These are phyloP conservation scores for Cheilosia pagana DNA, from an alignment of 2,888 invertebrate species.

Conservation along the genomic window DNA sequence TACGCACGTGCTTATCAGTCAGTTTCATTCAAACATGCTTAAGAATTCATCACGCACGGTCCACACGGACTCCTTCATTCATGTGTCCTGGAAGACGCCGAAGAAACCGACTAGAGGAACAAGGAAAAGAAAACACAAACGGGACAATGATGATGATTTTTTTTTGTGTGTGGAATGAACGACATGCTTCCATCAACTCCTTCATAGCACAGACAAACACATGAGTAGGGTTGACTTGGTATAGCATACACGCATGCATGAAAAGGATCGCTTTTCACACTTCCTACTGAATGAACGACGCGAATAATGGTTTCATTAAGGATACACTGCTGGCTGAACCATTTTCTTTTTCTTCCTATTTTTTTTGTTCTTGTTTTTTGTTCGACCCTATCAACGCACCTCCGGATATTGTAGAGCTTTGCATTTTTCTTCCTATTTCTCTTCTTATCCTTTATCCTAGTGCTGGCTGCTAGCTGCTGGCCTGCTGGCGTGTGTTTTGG, in stretches of 20 bases:
- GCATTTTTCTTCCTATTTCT: conserved; percentile 44
- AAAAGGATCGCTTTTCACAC: conserved; percentile 73
- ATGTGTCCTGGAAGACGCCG: conserved; percentile 36
- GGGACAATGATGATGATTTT: conserved; percentile 62
- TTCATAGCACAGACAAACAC: conserved; percentile 27
- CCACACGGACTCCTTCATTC: conserved; percentile 48
- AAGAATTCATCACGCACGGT: conserved; percentile 69
- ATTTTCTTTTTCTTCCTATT: conserved; percentile 30
- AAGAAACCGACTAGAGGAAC: conserved; percentile 1
- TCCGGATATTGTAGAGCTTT: conserved; percentile 69
- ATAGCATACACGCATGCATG: conserved; percentile 44
- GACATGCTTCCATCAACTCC: conserved; percentile 66
- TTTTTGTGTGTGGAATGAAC: conserved; percentile 59
- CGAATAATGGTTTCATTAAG: conserved; percentile 74
- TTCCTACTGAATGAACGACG: conserved; percentile 65
- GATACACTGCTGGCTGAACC: conserved; percentile 68
- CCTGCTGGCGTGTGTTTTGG: conserved; percentile 10
- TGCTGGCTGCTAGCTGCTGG: conserved; percentile 20
- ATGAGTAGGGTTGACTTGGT: background rate
- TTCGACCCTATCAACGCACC: conserved; percentile 69
- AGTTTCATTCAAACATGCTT: conserved; percentile 60
- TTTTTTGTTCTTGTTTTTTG: conserved; percentile 5
- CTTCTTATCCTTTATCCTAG: conserved; percentile 53
- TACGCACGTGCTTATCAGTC: conserved; percentile 67
- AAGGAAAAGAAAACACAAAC: conserved; percentile 14